phyloP scores from a whole-genome alignment of 2,113 vertebrate species.

The Penelope pileata region DNA sequence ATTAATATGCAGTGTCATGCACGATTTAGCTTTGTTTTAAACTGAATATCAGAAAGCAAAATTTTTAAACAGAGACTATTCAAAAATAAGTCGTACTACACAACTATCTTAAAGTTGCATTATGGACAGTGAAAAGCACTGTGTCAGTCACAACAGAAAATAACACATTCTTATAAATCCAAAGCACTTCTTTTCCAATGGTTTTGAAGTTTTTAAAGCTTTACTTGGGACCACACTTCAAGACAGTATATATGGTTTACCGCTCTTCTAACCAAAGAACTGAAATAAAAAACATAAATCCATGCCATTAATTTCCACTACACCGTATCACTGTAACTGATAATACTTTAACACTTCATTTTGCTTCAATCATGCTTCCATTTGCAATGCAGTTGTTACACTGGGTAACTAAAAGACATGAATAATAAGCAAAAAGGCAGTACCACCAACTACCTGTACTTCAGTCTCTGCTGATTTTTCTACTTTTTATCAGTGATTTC shows the following conservation, averaged over 20 bases:
- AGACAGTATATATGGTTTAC: fast-evolving
- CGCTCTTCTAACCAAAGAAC: neutral
- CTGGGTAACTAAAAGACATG: neutral
- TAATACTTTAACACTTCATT: neutral
- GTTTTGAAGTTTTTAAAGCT: neutral
- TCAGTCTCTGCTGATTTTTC: neutral
- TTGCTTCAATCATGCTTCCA: neutral
- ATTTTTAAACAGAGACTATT: neutral
- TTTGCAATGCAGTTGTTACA: neutral
- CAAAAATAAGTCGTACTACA: neutral
- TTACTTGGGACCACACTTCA: neutral
- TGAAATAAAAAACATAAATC: neutral
- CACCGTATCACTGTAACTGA: fast-evolving
- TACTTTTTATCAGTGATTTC: neutral
- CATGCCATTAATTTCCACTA: neutral
- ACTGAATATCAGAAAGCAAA: conserved; percentile 29
- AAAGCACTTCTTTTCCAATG: neutral
- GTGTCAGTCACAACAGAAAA: neutral
- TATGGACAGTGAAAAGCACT: neutral
- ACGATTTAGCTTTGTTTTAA: conserved; percentile 25
- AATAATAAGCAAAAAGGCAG: neutral
- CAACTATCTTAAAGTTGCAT: neutral
- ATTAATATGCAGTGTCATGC: conserved; percentile 22
- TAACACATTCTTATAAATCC: neutral
- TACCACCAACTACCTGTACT: neutral